Base-by-base conservation (phyloP, 2,888 invertebrate genomes). In the Beris morrisii region DNA sequence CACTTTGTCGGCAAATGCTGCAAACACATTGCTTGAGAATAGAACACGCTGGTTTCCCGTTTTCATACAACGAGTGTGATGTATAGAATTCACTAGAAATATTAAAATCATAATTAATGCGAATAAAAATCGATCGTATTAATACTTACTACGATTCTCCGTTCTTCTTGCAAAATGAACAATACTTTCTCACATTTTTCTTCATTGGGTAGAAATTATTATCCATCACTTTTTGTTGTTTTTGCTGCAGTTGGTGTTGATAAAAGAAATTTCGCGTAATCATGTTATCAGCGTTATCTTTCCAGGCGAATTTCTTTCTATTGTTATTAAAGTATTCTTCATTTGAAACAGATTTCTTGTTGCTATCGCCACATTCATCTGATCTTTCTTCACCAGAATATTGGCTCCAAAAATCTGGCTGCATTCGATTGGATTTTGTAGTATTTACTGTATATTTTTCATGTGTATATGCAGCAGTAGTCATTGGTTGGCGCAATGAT, bases 81-180 rank as follows among this genome's bases (percentile, higher is more conserved):
- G 66, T 50, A 48, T 61, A 66, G 15, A 61, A 66, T 38, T 61
- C 61, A 38, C 66, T 66, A n/a, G 7, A 64, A 61, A 46, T 30
- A 58, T 5, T 38, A 38, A 38, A 7, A 38, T 48, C 48, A 11
- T 3, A 48, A 48, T 12, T 12, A 15, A 15, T 11, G 6, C 7
- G 15, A 48, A 15, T 48, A 13, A 13, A n/a, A 48, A 12, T 13
- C 48, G n/a, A 48, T 22, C 7, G 13, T 12, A 1, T 13, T 48
- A 22, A 22, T 54, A 48, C 66, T 52, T 66, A 66, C 66, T 31
- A 12, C 38, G 61, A 48, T 61, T 66, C 66, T 13, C 61, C 61
- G 54, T 66, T 66, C 38, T 66, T 66, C 46, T 53, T 59, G 11
- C 66, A 66, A n/a, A 66, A 66, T 15, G 59, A 59, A 38, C 66